Base-by-base conservation (phyloP, 2,797 vertebrate species). In the Potorous gilbertii region DNA sequence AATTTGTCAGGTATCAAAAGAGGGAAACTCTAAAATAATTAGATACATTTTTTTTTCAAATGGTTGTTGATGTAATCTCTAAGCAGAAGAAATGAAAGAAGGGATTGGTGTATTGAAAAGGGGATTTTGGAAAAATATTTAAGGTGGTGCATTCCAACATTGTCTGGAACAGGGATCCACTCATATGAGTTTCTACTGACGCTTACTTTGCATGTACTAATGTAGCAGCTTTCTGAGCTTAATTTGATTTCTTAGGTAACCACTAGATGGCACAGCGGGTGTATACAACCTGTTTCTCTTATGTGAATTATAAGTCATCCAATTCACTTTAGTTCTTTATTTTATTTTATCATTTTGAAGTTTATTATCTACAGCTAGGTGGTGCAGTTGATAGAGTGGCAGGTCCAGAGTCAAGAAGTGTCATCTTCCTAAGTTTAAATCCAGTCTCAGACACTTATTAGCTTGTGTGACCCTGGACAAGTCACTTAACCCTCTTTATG, bases 221-320 rank as follows among this genome's bases (percentile, higher is more conserved):
- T 46, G 74, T 81, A 27, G 74, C 40, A 46, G 8, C n/a, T 81
- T 81, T 81, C 74, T 81, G n/a, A 46, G 6, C 8, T 81, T 81
- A 81, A 81, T 81, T 81, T 46, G 74, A 18, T 81, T 46, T 81
- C 40, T 81, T 81, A 27, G 40, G n/a, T 81, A 81, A 81, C 74
- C 74, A 81, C 74, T 81, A 81, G 74, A 81, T 81, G 74, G 74
- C 74, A 81, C n/a, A 81, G 66, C 46, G 66, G n/a, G 66, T 81
- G 66, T 81, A 46, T 10, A 24, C 74, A 81, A 81, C 74, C 74
- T 81, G 74, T 9, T 46, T 40, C 74, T 81, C 8, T 81, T 46
- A 10, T 81, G 40, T 1, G 21, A n/a, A 81, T 24, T 81, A 6
- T 46, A 9, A 81, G 21, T 81, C 74, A 27, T 81, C 18, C 74